Percentiles rank a stretch among this genome's conserved stretches.
These are phyloP conservation scores for Pristionchus maxplancki DNA, from an alignment of 2,888 invertebrate genomes.

Conservation along the genomic window DNA sequence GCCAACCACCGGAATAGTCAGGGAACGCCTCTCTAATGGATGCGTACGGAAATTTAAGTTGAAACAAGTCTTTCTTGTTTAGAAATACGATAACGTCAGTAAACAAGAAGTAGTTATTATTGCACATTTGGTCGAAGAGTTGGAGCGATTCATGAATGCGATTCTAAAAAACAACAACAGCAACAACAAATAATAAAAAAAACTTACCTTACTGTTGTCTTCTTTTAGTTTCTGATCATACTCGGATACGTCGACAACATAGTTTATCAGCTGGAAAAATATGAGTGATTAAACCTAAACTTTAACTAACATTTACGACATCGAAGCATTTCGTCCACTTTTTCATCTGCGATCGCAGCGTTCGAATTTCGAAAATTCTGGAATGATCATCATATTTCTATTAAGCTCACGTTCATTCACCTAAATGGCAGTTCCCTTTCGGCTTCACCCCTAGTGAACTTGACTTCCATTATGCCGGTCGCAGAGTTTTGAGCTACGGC, in stretches of 20 bases:
- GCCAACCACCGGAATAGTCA: not conserved
- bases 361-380: slow-evolving; percentile 99
- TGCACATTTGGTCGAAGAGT: slow-evolving; percentile 56
- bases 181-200: not conserved
- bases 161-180: slow-evolving; percentile 48
- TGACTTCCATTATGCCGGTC: not conserved
- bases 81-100: slow-evolving; percentile 56
- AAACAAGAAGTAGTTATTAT: slow-evolving; percentile 55
- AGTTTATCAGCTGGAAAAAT: slow-evolving; percentile 82
- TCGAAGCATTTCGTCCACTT: slow-evolving; percentile 99
- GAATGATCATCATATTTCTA: not conserved
- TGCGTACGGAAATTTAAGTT: slow-evolving; percentile 54
- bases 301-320: slow-evolving; percentile 87
- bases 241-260: slow-evolving; percentile 99
- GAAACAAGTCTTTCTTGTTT: slow-evolving; percentile 60
- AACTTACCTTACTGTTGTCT: slow-evolving; percentile 95
- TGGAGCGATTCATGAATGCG: slow-evolving; percentile 57
- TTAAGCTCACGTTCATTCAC: not conserved
- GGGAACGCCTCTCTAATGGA: slow-evolving; percentile 54
- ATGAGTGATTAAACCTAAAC: not conserved
- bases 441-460: not conserved
- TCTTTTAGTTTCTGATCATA: slow-evolving; percentile 99
- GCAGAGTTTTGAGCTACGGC: not conserved
- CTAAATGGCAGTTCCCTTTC: not conserved
- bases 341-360: slow-evolving; percentile 82